Evolutionary conservation across 2,797 vertebrate species (phyloP).

Genomic region (Glyptemys insculpta): DNA sequence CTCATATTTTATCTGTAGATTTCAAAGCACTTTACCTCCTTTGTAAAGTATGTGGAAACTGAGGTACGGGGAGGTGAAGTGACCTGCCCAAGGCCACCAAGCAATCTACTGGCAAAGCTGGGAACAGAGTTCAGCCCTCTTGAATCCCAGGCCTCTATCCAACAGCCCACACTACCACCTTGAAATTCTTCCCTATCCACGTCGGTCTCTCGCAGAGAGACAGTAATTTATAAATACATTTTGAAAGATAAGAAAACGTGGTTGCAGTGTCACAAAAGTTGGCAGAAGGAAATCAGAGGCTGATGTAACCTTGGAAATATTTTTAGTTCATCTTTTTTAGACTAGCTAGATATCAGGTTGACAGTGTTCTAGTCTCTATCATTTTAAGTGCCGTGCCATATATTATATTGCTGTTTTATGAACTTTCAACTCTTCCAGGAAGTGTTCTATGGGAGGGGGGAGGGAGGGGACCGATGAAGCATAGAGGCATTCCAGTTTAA

Average conservation of each 20-base stretch:
- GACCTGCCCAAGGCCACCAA: not conserved
- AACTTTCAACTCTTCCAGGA: not conserved
- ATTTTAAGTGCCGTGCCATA: not conserved
- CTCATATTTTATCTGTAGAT: not conserved
- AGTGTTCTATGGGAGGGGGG: too few relatives aligned
- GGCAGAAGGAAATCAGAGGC: not conserved
- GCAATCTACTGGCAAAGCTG: not conserved
- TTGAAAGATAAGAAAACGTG: not conserved
- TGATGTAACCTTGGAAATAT: not conserved
- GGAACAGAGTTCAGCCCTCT: not conserved
- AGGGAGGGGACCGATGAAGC: accelerated
- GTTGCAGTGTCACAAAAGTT: not conserved
- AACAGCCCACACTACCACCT: not conserved
- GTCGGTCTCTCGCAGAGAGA: not conserved
- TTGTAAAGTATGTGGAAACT: not conserved
- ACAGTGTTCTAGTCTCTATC: not conserved
- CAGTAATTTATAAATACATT: not conserved
- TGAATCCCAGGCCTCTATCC: not conserved
- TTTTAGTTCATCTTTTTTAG: not conserved
- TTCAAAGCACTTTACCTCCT: not conserved
- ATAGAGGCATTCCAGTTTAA: not conserved
- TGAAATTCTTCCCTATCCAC: not conserved
- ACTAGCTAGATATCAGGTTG: not conserved
- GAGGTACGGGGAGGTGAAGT: not conserved
- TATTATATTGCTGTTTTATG: not conserved